Conservation (phyloP, 1,140 invertebrate species). For the Drosophila ficusphila region DNA sequence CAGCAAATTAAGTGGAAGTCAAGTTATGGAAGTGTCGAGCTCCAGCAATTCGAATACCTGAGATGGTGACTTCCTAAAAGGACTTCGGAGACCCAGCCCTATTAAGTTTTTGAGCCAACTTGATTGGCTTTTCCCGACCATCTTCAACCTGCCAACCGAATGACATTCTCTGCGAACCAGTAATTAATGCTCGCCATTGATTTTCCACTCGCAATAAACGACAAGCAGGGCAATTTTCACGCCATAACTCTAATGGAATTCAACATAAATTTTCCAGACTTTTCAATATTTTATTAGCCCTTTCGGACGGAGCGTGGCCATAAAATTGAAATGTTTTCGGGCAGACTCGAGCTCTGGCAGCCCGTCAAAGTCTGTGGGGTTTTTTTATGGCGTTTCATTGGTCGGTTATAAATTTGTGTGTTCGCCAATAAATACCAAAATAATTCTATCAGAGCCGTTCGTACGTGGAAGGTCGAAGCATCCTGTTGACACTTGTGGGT, state of each 20-base stretch:
- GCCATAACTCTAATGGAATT: conserved; percentile 80
- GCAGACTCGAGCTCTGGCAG: conserved; percentile 25
- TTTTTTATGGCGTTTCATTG: conserved; percentile 60
- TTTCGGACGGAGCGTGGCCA: conserved; percentile 41
- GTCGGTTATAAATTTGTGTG: conserved; percentile 78
- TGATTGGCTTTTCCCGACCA: conserved; percentile 36
- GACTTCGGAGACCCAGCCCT: conserved; percentile 47
- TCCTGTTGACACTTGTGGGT: conserved; percentile 68
- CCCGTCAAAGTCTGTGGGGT: conserved; percentile 63
- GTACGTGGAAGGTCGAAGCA: conserved; percentile 34
- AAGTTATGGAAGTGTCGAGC: conserved; percentile 56
- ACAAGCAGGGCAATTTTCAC: conserved; percentile 53
- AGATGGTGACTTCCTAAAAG: conserved; percentile 44
- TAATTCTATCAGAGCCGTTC: conserved; percentile 43
- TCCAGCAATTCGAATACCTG: conserved; percentile 62
- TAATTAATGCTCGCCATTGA: conserved; percentile 54
- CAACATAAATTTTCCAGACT: conserved; percentile 71
- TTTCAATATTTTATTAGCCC: conserved; percentile 68
- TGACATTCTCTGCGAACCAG: conserved; percentile 6
- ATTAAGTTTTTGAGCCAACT: conserved; percentile 5
- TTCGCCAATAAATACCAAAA: conserved; percentile 74
- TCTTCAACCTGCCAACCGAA: not conserved
- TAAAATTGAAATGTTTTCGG: conserved; percentile 77
- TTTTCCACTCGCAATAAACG: conserved; percentile 31
- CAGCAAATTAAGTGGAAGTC: conserved; percentile 59